phyloP scores from a whole-genome alignment of 2,113 vertebrate species.

The Syngnathus typhle region DNA sequence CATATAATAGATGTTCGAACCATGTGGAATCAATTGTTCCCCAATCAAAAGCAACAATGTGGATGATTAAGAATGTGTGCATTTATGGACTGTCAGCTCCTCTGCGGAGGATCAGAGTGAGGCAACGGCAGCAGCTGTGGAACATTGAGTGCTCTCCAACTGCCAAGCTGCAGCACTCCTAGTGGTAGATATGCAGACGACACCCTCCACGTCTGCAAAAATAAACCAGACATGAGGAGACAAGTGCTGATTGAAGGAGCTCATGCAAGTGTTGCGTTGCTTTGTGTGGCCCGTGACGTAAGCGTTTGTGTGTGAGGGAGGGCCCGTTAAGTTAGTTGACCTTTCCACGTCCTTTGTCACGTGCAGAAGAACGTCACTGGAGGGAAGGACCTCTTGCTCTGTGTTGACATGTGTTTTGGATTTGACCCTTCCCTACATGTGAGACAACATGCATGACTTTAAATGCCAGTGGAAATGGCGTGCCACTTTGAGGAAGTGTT shows the following conservation, averaged over 20 bases:
- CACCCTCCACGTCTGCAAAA: conserved; percentile 21
- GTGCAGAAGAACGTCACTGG: conserved; percentile 3
- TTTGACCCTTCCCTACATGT: conserved; percentile 24
- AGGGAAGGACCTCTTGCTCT: neutral
- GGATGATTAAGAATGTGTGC: conserved; percentile 51
- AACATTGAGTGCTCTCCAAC: conserved; percentile 25
- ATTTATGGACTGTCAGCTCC: conserved; percentile 48
- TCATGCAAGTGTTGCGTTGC: conserved; percentile 19
- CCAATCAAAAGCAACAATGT: conserved; percentile 34
- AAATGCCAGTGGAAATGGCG: conserved; percentile 56
- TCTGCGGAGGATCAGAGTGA: conserved; percentile 22
- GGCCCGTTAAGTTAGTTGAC: conserved; percentile 15
- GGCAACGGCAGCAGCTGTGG: conserved; percentile 43
- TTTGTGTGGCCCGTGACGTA: conserved; percentile 7
- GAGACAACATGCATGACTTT: conserved; percentile 38
- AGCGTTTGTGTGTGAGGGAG: conserved; percentile 8
- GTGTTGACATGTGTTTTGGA: neutral
- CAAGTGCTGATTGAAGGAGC: conserved; percentile 27
- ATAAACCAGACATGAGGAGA: conserved; percentile 27
- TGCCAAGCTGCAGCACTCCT: conserved; percentile 62
- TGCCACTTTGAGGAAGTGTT: conserved; percentile 35
- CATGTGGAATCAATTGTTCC: conserved; percentile 54
- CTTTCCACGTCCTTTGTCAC: conserved; percentile 26
- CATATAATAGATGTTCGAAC: conserved; percentile 9
- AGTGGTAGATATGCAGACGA: conserved; percentile 40